phyloP scores from a whole-genome alignment of 2,888 invertebrate genomes.

The Ophraella communa region DNA sequence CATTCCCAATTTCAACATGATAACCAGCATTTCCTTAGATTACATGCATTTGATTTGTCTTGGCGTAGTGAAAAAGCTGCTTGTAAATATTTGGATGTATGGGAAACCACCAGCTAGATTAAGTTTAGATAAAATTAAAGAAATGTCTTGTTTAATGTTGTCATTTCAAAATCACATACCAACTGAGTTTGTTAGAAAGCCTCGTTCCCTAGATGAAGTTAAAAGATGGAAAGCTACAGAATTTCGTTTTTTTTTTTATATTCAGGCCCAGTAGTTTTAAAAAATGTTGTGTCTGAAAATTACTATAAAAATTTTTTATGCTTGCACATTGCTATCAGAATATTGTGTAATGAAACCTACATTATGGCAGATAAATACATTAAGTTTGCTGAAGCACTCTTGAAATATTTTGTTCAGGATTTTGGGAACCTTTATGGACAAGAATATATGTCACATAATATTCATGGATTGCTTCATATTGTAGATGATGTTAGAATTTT shows the following conservation, averaged over 20 bases:
- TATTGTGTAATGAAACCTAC: background rate
- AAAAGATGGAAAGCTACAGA: background rate
- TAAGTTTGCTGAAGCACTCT: background rate
- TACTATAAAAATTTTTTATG: slow-evolving; percentile 4
- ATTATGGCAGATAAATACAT: background rate
- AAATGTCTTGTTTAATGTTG: background rate
- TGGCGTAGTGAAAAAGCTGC: background rate
- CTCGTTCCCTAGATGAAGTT: background rate
- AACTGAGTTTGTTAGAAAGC: background rate
- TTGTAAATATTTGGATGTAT: background rate
- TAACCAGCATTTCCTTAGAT: background rate
- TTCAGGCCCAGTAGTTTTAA: background rate
- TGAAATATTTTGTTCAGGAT: slow-evolving; percentile 2
- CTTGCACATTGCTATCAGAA: background rate
- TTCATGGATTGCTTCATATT: slow-evolving; percentile 5
- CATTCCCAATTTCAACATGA: background rate
- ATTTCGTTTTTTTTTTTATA: background rate
- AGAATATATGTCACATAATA: slow-evolving; percentile 12
- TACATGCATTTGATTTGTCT: background rate
- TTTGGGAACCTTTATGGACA: slow-evolving; percentile 1
- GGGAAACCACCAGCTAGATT: background rate
- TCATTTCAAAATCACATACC: background rate
- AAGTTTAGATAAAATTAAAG: background rate
- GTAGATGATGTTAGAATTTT: slow-evolving; percentile 1
- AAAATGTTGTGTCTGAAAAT: background rate